Conservation (phyloP, 2,888 invertebrate genomes). For the Leptopilina drosophilae region DNA sequence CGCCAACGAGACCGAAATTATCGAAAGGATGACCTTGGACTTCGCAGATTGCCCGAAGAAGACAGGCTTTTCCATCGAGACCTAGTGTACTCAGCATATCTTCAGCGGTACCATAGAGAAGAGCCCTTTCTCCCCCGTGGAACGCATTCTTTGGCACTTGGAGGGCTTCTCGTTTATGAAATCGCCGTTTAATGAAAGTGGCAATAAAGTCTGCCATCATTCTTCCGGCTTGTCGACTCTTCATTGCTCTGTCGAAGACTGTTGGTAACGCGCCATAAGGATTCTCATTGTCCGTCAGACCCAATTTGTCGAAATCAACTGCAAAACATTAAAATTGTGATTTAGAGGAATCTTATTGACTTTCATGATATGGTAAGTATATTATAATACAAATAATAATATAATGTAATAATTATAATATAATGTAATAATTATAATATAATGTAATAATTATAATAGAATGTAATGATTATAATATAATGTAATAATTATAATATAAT, state of each 20-base stretch:
- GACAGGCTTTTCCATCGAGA: conserved; percentile 88
- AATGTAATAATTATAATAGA: too few species aligned
- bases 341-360: too few species aligned
- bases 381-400: too few species aligned
- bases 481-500: too few species aligned
- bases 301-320: conserved; percentile 92
- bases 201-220: conserved; percentile 86
- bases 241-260: conserved; percentile 85
- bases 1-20: conserved; percentile 89
- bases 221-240: conserved; percentile 84
- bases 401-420: too few species aligned
- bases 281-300: conserved; percentile 92
- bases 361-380: too few species aligned
- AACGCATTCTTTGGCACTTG: conserved; percentile 79
- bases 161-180: conserved; percentile 76
- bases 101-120: conserved; percentile 87
- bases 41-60: conserved; percentile 90
- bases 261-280: conserved; percentile 90
- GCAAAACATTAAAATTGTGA: conserved; percentile 52
- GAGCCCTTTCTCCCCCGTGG: conserved; percentile 90
- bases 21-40: conserved; percentile 88
- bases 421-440: too few species aligned
- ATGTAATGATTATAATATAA: too few species aligned
- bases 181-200: conserved; percentile 83
- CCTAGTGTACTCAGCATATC: conserved; percentile 89